Base-by-base conservation (phyloP, 2,888 invertebrate genomes). In the Matsumyia berberina region DNA sequence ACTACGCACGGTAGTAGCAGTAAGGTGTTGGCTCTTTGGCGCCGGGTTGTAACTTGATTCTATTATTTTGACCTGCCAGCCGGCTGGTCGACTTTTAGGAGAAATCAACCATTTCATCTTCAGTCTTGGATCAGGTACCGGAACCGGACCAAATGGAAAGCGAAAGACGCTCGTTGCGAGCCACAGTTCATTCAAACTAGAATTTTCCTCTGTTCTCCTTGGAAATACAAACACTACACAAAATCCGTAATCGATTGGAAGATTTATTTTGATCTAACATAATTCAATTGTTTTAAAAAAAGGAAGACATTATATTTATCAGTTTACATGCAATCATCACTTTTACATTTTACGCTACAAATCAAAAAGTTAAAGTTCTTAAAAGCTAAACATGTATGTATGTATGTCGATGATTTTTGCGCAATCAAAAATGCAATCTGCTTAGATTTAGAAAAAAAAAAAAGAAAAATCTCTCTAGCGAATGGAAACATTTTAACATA, bases 401-500 rank as follows among this genome's bases (percentile, higher is more conserved):
- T n/a, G 15, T 12, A 64, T 66, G 35, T 51, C 35, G 37, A 24
- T 4, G 9, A 37, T 57, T 1, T 57, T n/a, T n/a, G n/a, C n/a
- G 46, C 24, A 58, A 35, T 42, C 33, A 57, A 42, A 3, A 24
- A 73, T 73, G 64, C 62, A 64, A 39, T 60, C 58, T 51, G 44
- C 12, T 53, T 64, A 24, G 46, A 24, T 53, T 73, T 64, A 57
- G 33, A 62, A 69, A 70, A 29, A 31, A 24, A 24, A 24, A 24
- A 24, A 24, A 24, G 1, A 24, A 24, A 24, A 24, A 24, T n/a
- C n/a, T n/a, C 1, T 24, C 24, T 55, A 46, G 62, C 60, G 19
- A 33, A 57, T 73, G 39, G 58, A 81, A 81, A 81, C 51, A 81
- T 81, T 81, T 81, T 81, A 81, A 81, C 81, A 81, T 81, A 81